Base-by-base conservation (phyloP, 2,888 invertebrate genomes). In the Auanema freiburgensis region DNA sequence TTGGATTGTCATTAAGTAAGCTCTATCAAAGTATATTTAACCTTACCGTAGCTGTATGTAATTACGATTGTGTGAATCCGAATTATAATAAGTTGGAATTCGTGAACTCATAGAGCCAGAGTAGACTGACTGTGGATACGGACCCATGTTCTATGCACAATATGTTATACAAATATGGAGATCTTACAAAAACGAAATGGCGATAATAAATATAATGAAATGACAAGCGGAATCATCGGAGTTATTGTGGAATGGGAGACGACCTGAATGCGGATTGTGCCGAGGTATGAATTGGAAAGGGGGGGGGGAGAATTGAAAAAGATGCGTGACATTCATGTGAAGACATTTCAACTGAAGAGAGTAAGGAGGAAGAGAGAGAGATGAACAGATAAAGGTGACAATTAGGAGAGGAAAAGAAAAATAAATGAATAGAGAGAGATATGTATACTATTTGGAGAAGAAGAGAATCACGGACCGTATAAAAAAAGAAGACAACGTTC, bases 401-500 rank as follows among this genome's bases (percentile, higher is more conserved):
- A 40, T 40, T 51, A 42, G 33, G 58, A 50, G 25, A n/a, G 40
- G 24, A 44, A 18, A 50, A 51, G 62, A 49, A 42, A 56, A 51
- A 1, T 16, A 21, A 5, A 21, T n/a, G 25, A 33, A 40, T 18
- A 57, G 23, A 14, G 56, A 62, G 56, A 25, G 55, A 54, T 8
- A 55, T 43, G 14, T 16, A 16, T 49, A 25, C 46, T 21, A 24
- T 40, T 23, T 23, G 41, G 40, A 21, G 40, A 60, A 54, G 24
- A 16, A 60, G 6, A 55, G 40, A 49, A 14, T 18, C 53, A 60
- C 24, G 21, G 53, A 53, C 50, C n/a, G n/a, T 50, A 16, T 46
- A n/a, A n/a, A n/a, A 33, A 33, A 33, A 33, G 8, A 33, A 33
- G 33, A 33, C 33, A 33, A 5, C 33, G 33, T 33, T 33, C 33